Conservation (phyloP, 64 coral and sea anemone species). For the Trachythela sp. region DNA sequence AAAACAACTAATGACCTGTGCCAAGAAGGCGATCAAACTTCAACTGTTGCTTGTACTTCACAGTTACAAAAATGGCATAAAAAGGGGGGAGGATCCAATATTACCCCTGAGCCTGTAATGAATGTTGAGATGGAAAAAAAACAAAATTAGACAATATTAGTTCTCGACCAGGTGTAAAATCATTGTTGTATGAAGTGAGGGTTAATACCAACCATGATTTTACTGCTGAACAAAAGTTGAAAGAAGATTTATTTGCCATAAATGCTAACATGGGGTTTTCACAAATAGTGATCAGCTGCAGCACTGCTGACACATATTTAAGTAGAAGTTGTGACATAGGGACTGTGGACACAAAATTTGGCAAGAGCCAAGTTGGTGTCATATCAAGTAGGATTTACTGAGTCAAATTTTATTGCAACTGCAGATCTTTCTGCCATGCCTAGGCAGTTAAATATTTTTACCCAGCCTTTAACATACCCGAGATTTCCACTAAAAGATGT, state of each 20-base stretch:
- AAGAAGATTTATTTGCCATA: background rate
- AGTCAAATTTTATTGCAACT: slow-evolving; percentile 36
- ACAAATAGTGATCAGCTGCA: background rate
- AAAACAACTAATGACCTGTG: slow-evolving; percentile 43
- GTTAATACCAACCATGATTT: background rate
- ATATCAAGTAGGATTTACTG: slow-evolving; percentile 59
- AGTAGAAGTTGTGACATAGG: slow-evolving; percentile 19
- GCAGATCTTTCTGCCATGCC: background rate
- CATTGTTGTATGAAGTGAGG: background rate
- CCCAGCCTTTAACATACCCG: background rate
- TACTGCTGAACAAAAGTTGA: background rate
- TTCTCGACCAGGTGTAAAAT: background rate
- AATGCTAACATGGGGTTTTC: background rate
- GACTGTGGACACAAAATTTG: slow-evolving; percentile 47
- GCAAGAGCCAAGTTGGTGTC: slow-evolving; percentile 49
- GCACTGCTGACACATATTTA: no score
- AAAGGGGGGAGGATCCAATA: slow-evolving; percentile 39
- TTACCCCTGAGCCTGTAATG: slow-evolving; percentile 58
- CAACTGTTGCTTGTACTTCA: slow-evolving; percentile 52
- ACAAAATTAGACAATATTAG: slow-evolving; percentile 21
- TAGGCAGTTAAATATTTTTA: background rate
- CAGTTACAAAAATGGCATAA: slow-evolving; percentile 60
- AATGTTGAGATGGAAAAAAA: slow-evolving; percentile 53
- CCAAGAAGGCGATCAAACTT: slow-evolving; percentile 70
- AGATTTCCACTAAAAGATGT: background rate